phyloP scores from a whole-genome alignment of 2,888 invertebrate genomes.

The Microctonus hyperodae region DNA sequence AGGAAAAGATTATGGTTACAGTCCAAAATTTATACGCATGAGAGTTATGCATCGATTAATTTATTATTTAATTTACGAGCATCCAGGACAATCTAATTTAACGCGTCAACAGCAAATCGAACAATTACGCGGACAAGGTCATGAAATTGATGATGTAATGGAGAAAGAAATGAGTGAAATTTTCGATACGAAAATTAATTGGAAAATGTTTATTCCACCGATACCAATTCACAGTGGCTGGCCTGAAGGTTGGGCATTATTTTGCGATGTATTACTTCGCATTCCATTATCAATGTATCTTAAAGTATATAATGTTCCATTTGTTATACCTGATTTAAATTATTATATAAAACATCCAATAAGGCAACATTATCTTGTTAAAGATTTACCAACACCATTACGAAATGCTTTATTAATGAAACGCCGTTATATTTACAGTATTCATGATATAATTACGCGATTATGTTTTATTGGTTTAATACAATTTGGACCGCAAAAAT shows the following conservation, averaged over 20 bases:
- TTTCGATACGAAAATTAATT: conserved; percentile 67
- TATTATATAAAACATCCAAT: conserved; percentile 73
- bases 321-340: conserved; percentile 67
- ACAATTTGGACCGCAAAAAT: conserved; percentile 72
- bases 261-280: conserved; percentile 74
- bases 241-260: conserved; percentile 72
- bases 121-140: conserved; percentile 49
- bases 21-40: conserved; percentile 74
- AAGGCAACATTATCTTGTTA: conserved; percentile 70
- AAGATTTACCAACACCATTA: conserved; percentile 67
- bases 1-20: conserved; percentile 65
- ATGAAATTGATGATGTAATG: conserved; percentile 59
- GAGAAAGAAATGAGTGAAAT: conserved; percentile 63
- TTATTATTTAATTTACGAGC: conserved; percentile 73
- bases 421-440: conserved; percentile 68
- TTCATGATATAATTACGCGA: conserved; percentile 67
- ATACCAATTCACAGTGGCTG: conserved; percentile 69
- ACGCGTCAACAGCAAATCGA: conserved; percentile 49
- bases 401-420: conserved; percentile 65
- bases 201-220: conserved; percentile 79
- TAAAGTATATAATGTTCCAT: conserved; percentile 70
- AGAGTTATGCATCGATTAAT: conserved; percentile 73
- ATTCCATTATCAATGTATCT: conserved; percentile 77
- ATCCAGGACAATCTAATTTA: conserved; percentile 58
- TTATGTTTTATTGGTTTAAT: conserved; percentile 74